A percentile compares a stretch with the other conserved stretches of the same genome.
phyloP scores from a whole-genome alignment of 2,797 vertebrate genomes.

The Kryptopterus vitreolus region DNA sequence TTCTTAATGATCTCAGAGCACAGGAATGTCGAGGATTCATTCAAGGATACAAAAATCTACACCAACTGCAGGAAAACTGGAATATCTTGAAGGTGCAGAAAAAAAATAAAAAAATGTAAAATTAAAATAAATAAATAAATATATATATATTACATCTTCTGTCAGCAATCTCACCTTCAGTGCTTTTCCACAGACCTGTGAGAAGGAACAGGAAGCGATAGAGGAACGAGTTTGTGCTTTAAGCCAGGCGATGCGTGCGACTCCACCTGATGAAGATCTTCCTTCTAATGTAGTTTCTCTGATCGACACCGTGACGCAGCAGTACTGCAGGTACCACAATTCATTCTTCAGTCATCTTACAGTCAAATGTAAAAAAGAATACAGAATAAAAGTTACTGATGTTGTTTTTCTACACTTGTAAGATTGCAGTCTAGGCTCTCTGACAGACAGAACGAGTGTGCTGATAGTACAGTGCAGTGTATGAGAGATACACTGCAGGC shows the following conservation, averaged over 20 bases:
- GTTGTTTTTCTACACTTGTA: conserved; percentile 37
- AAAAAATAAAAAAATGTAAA: too few species aligned
- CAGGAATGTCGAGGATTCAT: conserved; percentile 69
- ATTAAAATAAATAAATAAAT: too few species aligned
- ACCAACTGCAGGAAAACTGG: conserved; percentile 74
- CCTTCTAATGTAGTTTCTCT: conserved; percentile 60
- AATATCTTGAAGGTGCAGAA: conserved; percentile 69
- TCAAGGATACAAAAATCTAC: conserved; percentile 61
- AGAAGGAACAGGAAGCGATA: conserved; percentile 62
- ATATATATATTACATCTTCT: neutral
- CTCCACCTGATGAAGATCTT: conserved; percentile 55
- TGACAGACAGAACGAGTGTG: conserved; percentile 65
- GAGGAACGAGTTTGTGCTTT: conserved; percentile 66
- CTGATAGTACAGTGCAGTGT: conserved; percentile 57
- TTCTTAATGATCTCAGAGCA: conserved; percentile 71
- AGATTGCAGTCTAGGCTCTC: conserved; percentile 66
- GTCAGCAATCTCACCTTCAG: neutral
- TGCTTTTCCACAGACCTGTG: conserved; percentile 64
- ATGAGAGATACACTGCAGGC: conserved; percentile 62
- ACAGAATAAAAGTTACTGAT: neutral
- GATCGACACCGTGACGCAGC: conserved; percentile 64
- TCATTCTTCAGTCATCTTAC: neutral
- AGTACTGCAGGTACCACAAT: conserved; percentile 69
- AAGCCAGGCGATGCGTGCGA: conserved; percentile 57
- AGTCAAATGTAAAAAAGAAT: neutral